phyloP scores from a whole-genome alignment of 2,888 invertebrate species.

The Phanerotoma sp. region DNA sequence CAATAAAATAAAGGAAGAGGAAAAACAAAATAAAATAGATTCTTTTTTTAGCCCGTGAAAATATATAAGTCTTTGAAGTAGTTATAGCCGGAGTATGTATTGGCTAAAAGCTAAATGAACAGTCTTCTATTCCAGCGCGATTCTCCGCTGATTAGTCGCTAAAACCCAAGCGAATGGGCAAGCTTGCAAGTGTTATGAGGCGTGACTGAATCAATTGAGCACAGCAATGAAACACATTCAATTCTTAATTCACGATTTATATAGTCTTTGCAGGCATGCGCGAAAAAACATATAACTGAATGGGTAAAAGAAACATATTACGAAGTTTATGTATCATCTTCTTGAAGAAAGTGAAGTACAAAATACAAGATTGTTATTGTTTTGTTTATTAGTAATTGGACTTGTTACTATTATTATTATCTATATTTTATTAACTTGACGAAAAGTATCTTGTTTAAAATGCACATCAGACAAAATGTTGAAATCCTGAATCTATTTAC shows the following conservation, averaged over 20 bases:
- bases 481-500: conserved; percentile 9
- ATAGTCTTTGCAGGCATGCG: not conserved
- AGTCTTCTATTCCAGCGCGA: not conserved
- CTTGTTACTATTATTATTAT: too few species aligned
- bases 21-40: too few species aligned
- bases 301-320: too few species aligned
- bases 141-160: not conserved
- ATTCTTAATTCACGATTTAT: conserved; percentile 5
- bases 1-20: too few species aligned
- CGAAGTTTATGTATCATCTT: too few species aligned
- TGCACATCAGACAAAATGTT: conserved; percentile 4
- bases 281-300: not conserved
- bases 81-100: too few species aligned
- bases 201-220: conserved; percentile 8
- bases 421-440: too few species aligned
- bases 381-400: too few species aligned
- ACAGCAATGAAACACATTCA: conserved; percentile 2
- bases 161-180: not conserved
- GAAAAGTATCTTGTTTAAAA: not conserved
- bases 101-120: not conserved
- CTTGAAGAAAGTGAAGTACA: too few species aligned
- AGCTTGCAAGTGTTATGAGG: not conserved
- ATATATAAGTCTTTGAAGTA: too few species aligned
- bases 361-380: too few species aligned
- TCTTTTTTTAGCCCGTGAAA: too few species aligned